phyloP scores from a whole-genome alignment of 2,797 vertebrate species.

The Intellagama lesueurii region DNA sequence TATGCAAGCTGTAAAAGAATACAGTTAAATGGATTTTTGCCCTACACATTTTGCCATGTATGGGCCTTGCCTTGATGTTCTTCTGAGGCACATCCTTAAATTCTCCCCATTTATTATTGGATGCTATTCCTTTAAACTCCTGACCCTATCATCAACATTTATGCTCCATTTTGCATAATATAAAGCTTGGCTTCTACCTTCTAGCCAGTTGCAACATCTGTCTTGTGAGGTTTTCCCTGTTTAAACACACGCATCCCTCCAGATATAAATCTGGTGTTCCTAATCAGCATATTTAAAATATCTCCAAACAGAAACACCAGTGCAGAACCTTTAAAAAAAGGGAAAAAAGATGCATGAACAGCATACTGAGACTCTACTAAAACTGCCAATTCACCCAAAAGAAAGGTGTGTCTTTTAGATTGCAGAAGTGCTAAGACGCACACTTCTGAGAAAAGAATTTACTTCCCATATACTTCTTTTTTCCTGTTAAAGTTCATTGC shows the following conservation, averaged over 20 bases:
- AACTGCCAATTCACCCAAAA: constrained; percentile 57
- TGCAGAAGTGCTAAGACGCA: constrained; percentile 18
- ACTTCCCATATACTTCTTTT: constrained; percentile 13
- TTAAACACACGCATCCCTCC: constrained; percentile 61
- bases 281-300: constrained; percentile 63
- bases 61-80: constrained; percentile 18
- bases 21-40: not conserved
- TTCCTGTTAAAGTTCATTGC: constrained; percentile 7
- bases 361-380: constrained; percentile 44
- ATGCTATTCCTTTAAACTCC: constrained; percentile 65
- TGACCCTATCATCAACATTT: constrained; percentile 62
- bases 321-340: constrained; percentile 30
- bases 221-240: constrained; percentile 58
- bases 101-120: constrained; percentile 50
- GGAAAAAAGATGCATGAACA: constrained; percentile 35
- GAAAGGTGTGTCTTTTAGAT: constrained; percentile 34
- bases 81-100: constrained; percentile 22
- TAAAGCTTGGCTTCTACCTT: constrained; percentile 70
- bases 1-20: constrained; percentile 23
- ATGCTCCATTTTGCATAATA: constrained; percentile 71
- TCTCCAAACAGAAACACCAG: constrained; percentile 56
- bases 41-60: not conserved
- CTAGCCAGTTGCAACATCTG: constrained; percentile 74
- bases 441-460: constrained; percentile 12
- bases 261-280: constrained; percentile 70